Conservation (phyloP, 2,797 vertebrate genomes). For the Micrastur ruficollis region DNA sequence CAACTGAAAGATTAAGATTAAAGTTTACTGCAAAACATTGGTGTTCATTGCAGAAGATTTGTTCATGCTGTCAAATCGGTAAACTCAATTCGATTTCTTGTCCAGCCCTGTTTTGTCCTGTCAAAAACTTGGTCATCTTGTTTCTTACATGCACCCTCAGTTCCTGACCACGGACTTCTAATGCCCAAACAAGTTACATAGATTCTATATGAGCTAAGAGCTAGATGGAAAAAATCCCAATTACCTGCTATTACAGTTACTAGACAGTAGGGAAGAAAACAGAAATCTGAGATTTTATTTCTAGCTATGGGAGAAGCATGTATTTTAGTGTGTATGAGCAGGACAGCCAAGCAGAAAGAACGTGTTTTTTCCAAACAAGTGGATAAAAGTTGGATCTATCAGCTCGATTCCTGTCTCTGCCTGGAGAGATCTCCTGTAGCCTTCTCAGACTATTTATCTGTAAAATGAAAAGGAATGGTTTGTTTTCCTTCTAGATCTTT, state of each 20-base stretch:
- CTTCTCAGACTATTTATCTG: neutral
- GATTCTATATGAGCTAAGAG: neutral
- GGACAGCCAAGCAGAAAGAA: neutral
- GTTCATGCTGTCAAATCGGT: neutral
- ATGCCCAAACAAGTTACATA: neutral
- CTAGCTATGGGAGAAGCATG: neutral
- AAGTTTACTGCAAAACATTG: neutral
- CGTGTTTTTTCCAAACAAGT: neutral
- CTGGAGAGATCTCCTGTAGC: neutral
- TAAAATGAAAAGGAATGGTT: neutral
- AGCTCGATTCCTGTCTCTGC: neutral
- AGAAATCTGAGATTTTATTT: neutral
- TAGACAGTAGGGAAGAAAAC: neutral
- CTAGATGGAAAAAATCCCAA: neutral
- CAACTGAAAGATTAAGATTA: neutral
- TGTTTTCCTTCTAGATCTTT: neutral
- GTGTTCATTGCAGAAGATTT: neutral
- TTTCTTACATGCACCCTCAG: neutral
- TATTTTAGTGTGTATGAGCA: neutral
- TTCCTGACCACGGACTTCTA: neutral
- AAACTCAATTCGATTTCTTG: neutral
- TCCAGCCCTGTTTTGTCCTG: neutral
- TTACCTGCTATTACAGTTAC: neutral
- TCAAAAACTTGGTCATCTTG: neutral
- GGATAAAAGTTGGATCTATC: neutral